These are phyloP conservation scores for Ophonus ardosiacus DNA, from an alignment of 2,888 invertebrate genomes.

Conservation along the genomic window DNA sequence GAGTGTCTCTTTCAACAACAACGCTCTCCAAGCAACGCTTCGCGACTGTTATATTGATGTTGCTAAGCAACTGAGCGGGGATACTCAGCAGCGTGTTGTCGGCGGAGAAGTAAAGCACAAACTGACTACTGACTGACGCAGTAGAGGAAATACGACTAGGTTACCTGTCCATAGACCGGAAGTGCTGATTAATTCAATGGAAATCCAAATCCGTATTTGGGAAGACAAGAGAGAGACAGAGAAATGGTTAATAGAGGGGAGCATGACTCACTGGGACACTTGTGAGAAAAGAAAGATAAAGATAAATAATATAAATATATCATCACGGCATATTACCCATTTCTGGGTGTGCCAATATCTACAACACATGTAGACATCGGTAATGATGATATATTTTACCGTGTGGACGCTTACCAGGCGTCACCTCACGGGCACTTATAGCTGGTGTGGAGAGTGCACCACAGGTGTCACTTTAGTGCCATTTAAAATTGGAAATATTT, in stretches of 20 bases:
- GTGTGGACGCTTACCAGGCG: too few relatives aligned
- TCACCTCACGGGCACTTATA: too few relatives aligned
- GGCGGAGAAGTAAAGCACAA: background rate
- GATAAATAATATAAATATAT: too few relatives aligned
- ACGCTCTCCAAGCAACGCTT: conserved; percentile 29
- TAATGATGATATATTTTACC: too few relatives aligned
- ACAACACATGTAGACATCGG: too few relatives aligned
- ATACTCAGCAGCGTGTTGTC: conserved; percentile 52
- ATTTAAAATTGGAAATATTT: too few relatives aligned
- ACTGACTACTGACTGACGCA: conserved; percentile 8
- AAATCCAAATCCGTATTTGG: conserved; percentile 53
- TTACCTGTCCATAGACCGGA: conserved; percentile 48
- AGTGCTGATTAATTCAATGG: conserved; percentile 60
- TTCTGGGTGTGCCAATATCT: too few relatives aligned
- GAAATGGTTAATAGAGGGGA: conserved; percentile 4
- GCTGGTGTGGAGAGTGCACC: too few relatives aligned
- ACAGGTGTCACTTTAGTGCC: too few relatives aligned
- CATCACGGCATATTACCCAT: too few relatives aligned
- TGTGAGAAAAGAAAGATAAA: background rate
- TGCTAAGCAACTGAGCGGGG: conserved; percentile 48
- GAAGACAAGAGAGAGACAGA: background rate
- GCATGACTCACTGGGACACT: background rate
- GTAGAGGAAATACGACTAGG: background rate
- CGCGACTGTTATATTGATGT: too few relatives aligned
- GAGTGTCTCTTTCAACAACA: background rate